Base-by-base conservation (phyloP, 2,888 invertebrate species). In the Caenorhabditis virilis region DNA sequence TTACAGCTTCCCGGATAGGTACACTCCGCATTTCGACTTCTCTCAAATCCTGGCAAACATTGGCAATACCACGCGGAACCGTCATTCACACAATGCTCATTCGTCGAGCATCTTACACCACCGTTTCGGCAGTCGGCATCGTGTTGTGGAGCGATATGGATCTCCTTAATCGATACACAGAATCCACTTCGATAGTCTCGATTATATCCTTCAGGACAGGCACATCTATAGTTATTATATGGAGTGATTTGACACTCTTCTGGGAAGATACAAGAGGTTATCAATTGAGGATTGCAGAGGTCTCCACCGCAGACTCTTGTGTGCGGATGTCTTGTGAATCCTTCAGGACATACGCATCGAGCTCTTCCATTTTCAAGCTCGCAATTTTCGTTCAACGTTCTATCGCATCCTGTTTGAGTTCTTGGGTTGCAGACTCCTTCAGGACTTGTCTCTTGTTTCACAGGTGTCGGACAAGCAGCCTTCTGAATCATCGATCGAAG, bases 401-500 rank as follows among this genome's bases (percentile, higher is more conserved):
- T 59, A 42, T 83, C 78, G 51, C 83, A 83, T n/a, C 82, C 79
- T 7, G 77, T 78, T 56, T 80, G 82, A 11, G 77, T 72, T 36
- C 73, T 48, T 27, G 78, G 66, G 50, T 79, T 80, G 65, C 83
- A 83, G n/a, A 59, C 59, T 47, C 73, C 76, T 30, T 66, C 57
- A 1, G 51, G 47, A 22, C 62, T 65, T 2, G 62, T 54, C 15
- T 66, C 65, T 25, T 69, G 64, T 45, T 56, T 64, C 2, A 54
- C 41, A 18, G 67, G 72, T 6, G 67, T 51, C 15, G 82, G 83
- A 63, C 83, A 83, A 2, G 82, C 80, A 4, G 74, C 77, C 55
- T 83, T 83, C 60, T 83, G 83, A 42, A 83, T 80, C 62, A 82
- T 68, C 16, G 79, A 80, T 5, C 83, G 70, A 15, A 83, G 76